A percentile compares a stretch with the other conserved stretches of the same genome.
phyloP scores from a whole-genome alignment of 2,113 vertebrate species.

The Hemicordylus capensis region DNA sequence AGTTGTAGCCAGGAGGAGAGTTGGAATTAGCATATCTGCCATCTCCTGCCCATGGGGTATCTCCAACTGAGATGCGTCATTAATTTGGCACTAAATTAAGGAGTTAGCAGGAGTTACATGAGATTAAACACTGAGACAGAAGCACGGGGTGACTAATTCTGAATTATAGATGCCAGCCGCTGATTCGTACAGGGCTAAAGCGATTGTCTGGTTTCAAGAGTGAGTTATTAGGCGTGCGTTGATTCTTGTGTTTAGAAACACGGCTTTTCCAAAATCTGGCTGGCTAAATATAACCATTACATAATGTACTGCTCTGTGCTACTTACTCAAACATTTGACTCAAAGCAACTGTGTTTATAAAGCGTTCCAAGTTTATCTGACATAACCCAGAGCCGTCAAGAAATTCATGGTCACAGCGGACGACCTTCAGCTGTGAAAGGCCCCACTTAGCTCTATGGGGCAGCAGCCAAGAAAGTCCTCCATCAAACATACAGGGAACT shows the following conservation, averaged over 20 bases:
- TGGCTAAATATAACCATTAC: slow-evolving; percentile 21
- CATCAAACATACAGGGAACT: neutral
- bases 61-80: neutral
- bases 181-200: neutral
- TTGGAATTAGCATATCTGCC: neutral
- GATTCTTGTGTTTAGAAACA: slow-evolving; percentile 2
- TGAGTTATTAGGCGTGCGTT: neutral
- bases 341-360: slow-evolving; percentile 16
- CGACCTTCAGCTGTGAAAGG: neutral
- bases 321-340: neutral
- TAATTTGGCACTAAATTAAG: neutral
- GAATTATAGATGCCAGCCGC: neutral
- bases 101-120: neutral
- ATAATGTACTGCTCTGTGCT: neutral
- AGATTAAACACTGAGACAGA: slow-evolving; percentile 3
- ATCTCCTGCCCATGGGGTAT: neutral
- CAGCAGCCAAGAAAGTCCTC: neutral
- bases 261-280: neutral
- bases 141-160: neutral
- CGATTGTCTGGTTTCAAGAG: neutral
- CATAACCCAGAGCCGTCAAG: slow-evolving; percentile 1
- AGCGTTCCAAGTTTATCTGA: slow-evolving; percentile 13
- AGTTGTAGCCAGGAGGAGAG: neutral
- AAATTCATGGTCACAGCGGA: neutral
- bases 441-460: neutral